phyloP scores from a whole-genome alignment of 2,113 vertebrate genomes.

The Cavia porcellus region DNA sequence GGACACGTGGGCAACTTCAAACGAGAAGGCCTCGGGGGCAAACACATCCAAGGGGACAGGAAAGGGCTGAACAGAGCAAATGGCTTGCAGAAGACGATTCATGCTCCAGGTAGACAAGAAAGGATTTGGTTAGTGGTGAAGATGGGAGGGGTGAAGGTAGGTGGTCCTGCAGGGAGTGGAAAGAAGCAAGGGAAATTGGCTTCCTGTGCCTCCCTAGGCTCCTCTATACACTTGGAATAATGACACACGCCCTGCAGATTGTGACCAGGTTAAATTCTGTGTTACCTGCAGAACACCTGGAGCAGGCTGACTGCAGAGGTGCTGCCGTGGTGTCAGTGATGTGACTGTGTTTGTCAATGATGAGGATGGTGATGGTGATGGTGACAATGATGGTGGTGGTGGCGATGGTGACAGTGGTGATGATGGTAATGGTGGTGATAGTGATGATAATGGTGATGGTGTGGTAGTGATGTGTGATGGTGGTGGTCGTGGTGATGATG shows the following conservation, averaged over 20 bases:
- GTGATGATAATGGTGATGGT: not conserved
- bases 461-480: not conserved
- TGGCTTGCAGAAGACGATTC: not conserved
- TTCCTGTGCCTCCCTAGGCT: not conserved
- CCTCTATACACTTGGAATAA: not conserved
- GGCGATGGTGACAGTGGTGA: not conserved
- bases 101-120: not conserved
- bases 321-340: too few relatives aligned
- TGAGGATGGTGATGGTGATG: rapidly evolving
- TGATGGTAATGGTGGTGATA: too few relatives aligned
- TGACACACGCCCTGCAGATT: not conserved
- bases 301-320: not conserved
- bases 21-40: rapidly evolving
- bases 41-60: too few relatives aligned
- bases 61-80: not conserved
- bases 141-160: too few relatives aligned
- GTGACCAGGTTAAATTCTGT: rapidly evolving
- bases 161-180: not conserved
- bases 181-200: not conserved
- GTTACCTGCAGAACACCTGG: rapidly evolving
- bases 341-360: not conserved
- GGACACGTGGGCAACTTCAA: not conserved
- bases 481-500: not conserved
- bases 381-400: rapidly evolving
- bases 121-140: not conserved